Evolutionary conservation across 2,888 invertebrate species (phyloP).

Genomic region (Minunthozetes semirufus): DNA sequence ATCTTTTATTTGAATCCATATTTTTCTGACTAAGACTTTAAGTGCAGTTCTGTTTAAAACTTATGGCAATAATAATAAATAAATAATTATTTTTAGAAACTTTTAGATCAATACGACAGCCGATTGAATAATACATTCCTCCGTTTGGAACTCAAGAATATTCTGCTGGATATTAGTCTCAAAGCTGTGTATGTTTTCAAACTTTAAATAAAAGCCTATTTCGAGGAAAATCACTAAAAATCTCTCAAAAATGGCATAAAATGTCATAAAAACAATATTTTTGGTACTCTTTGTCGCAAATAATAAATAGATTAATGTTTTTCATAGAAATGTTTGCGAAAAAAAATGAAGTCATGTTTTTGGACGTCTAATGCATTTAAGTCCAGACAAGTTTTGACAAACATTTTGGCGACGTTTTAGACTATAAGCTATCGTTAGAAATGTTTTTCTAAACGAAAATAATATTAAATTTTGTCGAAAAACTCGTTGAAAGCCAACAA

Average conservation of each 20-base stretch:
- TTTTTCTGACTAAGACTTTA: background rate
- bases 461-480: background rate
- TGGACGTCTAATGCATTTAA: background rate
- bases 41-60: no score
- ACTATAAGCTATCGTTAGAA: background rate
- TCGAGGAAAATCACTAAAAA: background rate
- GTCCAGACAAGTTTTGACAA: background rate
- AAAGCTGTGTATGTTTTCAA: background rate
- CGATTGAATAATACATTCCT: background rate
- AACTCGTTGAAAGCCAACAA: background rate
- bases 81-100: constrained; percentile 14
- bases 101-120: background rate
- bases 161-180: background rate
- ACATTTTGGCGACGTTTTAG: background rate
- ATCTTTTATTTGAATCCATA: no score
- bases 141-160: background rate
- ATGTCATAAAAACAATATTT: background rate
- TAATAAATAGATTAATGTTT: background rate
- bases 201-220: background rate
- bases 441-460: background rate
- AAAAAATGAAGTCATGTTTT: background rate
- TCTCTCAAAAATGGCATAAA: no score
- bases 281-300: no score
- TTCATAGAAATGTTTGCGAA: no score
- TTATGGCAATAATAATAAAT: background rate